A percentile compares a stretch with the other conserved stretches of the same genome.
Evolutionary conservation across 1,140 invertebrate species (phyloP).

Genomic region (Drosophila ohnishii): DNA sequence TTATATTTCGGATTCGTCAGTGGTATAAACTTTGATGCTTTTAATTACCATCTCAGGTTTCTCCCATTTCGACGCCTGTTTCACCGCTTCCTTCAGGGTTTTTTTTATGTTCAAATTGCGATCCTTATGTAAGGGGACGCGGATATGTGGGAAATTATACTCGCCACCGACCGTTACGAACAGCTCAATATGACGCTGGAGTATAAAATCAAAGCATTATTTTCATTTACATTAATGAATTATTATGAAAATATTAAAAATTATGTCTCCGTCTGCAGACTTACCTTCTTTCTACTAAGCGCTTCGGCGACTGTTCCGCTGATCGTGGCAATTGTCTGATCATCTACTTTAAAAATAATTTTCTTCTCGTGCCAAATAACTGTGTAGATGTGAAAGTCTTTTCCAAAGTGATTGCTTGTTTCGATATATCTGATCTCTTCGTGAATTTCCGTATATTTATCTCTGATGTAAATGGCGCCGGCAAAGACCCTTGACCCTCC

Average conservation of each 20-base stretch:
- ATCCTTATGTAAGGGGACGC: neutral
- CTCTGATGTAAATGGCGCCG: neutral
- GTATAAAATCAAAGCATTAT: neutral
- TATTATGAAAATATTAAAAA: too few relatives aligned
- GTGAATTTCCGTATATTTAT: neutral
- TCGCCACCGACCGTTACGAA: neutral
- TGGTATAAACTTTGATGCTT: neutral
- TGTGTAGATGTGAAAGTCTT: neutral
- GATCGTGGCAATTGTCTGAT: neutral
- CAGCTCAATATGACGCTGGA: neutral
- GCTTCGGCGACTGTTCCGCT: neutral
- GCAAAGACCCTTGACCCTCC: neutral
- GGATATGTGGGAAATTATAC: neutral
- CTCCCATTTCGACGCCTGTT: neutral
- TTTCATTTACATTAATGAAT: too few relatives aligned
- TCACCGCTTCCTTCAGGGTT: neutral
- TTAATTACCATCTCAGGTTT: neutral
- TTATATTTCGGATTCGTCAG: neutral
- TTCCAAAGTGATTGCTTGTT: neutral
- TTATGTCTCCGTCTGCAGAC: neutral
- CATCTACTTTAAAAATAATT: neutral
- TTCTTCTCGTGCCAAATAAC: neutral
- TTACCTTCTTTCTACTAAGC: neutral
- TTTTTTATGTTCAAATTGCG: neutral
- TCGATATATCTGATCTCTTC: neutral